Conservation (phyloP, 2,797 vertebrate genomes). For the Urocyon cinereoargenteus region DNA sequence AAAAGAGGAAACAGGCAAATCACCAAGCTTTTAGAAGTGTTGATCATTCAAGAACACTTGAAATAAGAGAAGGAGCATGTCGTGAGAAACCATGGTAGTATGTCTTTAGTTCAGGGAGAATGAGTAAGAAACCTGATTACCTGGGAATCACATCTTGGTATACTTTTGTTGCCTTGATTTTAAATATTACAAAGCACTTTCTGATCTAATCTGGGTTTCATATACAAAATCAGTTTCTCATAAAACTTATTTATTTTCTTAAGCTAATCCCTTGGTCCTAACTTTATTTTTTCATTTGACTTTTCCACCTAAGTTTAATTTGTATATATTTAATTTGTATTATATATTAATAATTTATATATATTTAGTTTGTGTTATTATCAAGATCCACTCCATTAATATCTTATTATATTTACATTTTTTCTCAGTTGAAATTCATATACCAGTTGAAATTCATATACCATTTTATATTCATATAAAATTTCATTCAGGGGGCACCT, state of each 20-base stretch:
- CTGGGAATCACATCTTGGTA: not conserved
- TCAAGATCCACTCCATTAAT: not conserved
- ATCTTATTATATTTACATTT: not conserved
- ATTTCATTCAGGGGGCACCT: not conserved
- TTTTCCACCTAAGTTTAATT: not conserved
- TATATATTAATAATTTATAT: too few species aligned
- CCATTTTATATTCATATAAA: not conserved
- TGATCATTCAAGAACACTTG: conserved; percentile 1
- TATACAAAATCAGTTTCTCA: not conserved
- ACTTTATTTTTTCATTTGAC: not conserved
- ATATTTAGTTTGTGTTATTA: not conserved
- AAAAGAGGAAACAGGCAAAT: not conserved
- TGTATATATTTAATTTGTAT: not conserved
- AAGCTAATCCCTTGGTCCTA: not conserved
- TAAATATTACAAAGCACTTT: conserved; percentile 27
- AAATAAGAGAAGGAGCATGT: not conserved
- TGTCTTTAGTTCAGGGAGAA: not conserved
- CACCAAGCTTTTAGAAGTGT: conserved; percentile 1
- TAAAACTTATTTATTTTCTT: conserved; percentile 16
- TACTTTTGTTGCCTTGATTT: not conserved
- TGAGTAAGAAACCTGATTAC: not conserved
- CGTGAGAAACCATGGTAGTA: not conserved
- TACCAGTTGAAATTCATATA: conserved; percentile 2
- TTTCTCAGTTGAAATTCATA: conserved; percentile 23
- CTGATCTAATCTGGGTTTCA: not conserved